Evolutionary conservation across 2,797 vertebrate species (phyloP), one percentile per base, ranked within the genome.

Genomic region (Amphiprion clarkii): DNA sequence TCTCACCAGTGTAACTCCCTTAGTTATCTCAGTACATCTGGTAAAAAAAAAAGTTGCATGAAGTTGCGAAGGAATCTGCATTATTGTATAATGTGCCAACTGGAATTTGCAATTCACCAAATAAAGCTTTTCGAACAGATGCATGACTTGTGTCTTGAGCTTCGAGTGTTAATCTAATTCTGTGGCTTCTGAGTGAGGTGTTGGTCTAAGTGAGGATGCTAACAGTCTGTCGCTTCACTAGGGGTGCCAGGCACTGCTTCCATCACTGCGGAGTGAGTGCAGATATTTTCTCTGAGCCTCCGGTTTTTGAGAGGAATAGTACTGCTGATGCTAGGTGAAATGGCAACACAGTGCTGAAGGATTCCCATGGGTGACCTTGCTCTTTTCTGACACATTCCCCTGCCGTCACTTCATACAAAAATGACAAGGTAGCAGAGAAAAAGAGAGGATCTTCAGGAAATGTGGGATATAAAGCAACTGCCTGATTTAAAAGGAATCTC

Each of bases 181-280:
- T 78, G 79, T 81, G 74, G 81, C 74, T 72, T 84, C 48, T 60
- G 78, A 83, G 66, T 13, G 70, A 88, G 88, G 89, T 90, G 89
- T 87, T 71, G 76, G 80, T 85, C 82, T 72, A 68, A 83, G 83
- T 82, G 88, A 87, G 60, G 81, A 82, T 88, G 87, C 89, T 76
- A 76, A 67, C 86, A 89, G 86, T 67, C 87, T 88, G 84, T 70
- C 54, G 67, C 86, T 76, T 82, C 76, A 42, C 68, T n/a, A 23
- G 66, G 66, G 82, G 71, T 81, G 86, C 76, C 74, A 85, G 85
- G 69, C 85, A 12, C 61, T 3, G 62, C 80, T 59, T 81, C 74
- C 51, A 8, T 68, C 62, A 5, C 77, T 78, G 71, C 66, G 62
- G 59, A 60, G 54, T 4, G 17, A 65, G 64, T 64, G 59, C 40